phyloP scores from a whole-genome alignment of 2,888 invertebrate species.

The Apotomis betuletana region DNA sequence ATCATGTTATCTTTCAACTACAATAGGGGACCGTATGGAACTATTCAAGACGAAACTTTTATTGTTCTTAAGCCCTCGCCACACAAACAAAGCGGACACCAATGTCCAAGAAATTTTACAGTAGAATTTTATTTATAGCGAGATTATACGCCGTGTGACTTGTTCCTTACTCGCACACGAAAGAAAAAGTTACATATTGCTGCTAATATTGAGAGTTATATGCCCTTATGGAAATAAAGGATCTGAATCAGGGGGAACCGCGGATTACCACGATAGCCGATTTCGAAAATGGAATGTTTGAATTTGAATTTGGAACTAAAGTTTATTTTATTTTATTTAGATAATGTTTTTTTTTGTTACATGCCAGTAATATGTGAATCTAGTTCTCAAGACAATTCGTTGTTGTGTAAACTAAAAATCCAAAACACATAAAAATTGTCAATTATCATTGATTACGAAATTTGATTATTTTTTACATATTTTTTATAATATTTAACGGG shows the following conservation, averaged over 20 bases:
- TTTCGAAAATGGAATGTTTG: conserved; percentile 41
- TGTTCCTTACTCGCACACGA: conserved; percentile 45
- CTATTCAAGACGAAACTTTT: conserved; percentile 47
- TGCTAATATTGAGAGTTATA: neutral
- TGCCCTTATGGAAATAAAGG: neutral
- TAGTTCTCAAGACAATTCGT: too few species aligned
- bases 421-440: too few species aligned
- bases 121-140: conserved; percentile 79
- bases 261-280: conserved; percentile 44
- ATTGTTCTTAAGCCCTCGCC: conserved; percentile 46
- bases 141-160: conserved; percentile 79
- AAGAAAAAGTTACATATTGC: neutral
- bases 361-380: too few species aligned
- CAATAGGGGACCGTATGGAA: neutral
- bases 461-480: too few species aligned
- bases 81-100: conserved; percentile 49
- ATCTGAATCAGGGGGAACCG: conserved; percentile 29
- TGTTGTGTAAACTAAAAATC: too few species aligned
- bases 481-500: too few species aligned
- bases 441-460: too few species aligned
- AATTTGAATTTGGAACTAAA: conserved; percentile 10
- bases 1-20: neutral
- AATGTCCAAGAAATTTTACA: conserved; percentile 74
- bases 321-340: neutral
- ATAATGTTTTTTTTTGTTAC: too few species aligned